Evolutionary conservation across 30 jellyfish, hydroid and myxozoan genomes (phyloP).

Genomic region (Sanderia malayensis): DNA sequence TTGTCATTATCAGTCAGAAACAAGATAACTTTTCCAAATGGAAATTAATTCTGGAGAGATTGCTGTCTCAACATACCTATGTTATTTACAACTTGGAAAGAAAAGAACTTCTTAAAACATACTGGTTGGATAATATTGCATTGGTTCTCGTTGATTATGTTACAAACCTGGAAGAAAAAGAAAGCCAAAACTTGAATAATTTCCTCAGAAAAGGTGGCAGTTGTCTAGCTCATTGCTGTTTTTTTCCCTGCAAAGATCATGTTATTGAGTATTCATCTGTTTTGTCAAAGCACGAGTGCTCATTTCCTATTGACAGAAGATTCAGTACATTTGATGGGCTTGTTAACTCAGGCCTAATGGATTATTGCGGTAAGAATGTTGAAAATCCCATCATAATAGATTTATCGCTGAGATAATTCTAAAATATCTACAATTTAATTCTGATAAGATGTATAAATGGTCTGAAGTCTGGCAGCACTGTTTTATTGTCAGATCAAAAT

Average conservation of each 20-base stretch:
- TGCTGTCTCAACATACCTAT: constrained; percentile 14
- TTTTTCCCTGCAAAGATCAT: background rate
- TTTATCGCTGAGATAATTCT: no score
- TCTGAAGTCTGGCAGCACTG: no score
- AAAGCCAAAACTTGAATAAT: constrained; percentile 8
- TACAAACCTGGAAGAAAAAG: background rate
- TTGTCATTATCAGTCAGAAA: constrained; percentile 18
- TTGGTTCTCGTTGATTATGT: constrained; percentile 26
- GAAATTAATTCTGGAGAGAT: constrained; percentile 3
- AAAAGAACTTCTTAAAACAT: constrained; percentile 18
- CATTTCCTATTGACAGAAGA: background rate
- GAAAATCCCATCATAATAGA: no score
- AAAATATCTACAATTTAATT: no score
- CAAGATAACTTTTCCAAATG: background rate
- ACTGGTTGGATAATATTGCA: constrained; percentile 16
- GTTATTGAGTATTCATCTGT: no score
- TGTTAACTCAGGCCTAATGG: background rate
- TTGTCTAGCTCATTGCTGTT: constrained; percentile 19
- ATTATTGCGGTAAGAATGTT: no score
- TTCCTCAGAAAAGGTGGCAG: constrained; percentile 20
- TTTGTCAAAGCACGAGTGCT: background rate
- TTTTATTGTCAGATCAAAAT: no score
- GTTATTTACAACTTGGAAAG: constrained; percentile 14
- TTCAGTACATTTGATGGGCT: background rate
- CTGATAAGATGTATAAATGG: no score